Base-by-base conservation (phyloP, 2,888 invertebrate genomes). In the Ectropis crepuscularia region DNA sequence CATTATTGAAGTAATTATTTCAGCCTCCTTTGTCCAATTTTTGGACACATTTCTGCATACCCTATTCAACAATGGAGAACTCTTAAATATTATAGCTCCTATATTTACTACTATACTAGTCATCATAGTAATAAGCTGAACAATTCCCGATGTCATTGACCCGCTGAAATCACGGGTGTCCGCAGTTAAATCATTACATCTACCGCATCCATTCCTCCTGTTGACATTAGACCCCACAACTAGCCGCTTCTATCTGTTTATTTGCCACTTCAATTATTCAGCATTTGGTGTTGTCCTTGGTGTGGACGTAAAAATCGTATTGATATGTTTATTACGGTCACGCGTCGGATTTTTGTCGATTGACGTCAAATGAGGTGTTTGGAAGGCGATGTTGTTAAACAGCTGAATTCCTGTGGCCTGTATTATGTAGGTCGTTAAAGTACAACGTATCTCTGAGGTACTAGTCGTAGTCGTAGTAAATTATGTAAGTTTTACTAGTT, bases 131-230 rank as follows among this genome's bases (percentile, higher is more conserved):
- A 51, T 51, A 51, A 45, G 16, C 50, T 57, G 50, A 59, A 55
- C 65, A 71, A 70, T 71, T 75, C 60, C 68, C 72, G 63, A 76
- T 81, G 89, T 87, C 89, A 82, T 85, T 83, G 90, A 88, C 87
- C 85, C 74, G 73, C 81, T 84, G 83, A 85, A 90, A 89, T 89
- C 89, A 87, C 86, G 85, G 87, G 85, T 86, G 83, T 86, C 75
- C 81, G 78, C 83, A 80, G 83, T 86, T 85, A 88, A 83, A 83
- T 86, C 75, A 82, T 88, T 86, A 88, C 80, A 81, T 85, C 82
- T 82, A 73, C 80, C 77, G 78, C 77, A 78, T 81, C 83, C 82
- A 82, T 86, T 82, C 78, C 76, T 78, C 83, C 86, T 85, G 82
- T 90, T 90, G 88, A 89, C 88, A 87, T 76, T 67, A 82, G 82